These are phyloP conservation scores for Phanerotoma sp. DNA, from an alignment of 2,888 invertebrate genomes.

Conservation along the genomic window DNA sequence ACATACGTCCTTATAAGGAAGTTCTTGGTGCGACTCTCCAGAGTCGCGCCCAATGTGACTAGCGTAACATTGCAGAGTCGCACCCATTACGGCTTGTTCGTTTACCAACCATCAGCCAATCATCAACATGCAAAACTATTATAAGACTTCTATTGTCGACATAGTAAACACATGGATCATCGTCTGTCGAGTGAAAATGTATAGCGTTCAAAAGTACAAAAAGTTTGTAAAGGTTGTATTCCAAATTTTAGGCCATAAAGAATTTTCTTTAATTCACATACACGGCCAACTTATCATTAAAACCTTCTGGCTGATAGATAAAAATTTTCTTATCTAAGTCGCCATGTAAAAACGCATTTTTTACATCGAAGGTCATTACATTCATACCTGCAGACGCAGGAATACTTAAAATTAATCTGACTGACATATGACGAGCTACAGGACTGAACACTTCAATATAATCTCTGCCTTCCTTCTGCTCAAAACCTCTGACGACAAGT, in stretches of 20 bases:
- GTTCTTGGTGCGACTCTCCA: too few species aligned
- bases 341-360: conserved; percentile 36
- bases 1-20: too few species aligned
- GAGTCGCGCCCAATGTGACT: too few species aligned
- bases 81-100: too few species aligned
- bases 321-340: conserved; percentile 34
- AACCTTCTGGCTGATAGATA: conserved; percentile 41
- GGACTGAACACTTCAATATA: conserved; percentile 43
- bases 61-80: too few species aligned
- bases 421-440: conserved; percentile 36
- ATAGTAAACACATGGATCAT: too few species aligned
- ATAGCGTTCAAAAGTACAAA: conserved; percentile 32
- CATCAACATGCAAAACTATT: too few species aligned
- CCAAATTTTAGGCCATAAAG: conserved; percentile 41
- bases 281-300: conserved; percentile 28
- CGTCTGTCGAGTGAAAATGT: conserved; percentile 35
- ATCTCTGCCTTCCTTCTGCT: conserved; percentile 38
- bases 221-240: conserved; percentile 36
- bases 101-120: too few species aligned
- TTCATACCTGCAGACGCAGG: conserved; percentile 33
- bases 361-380: conserved; percentile 35
- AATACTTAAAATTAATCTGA: conserved; percentile 36
- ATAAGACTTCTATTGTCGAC: too few species aligned
- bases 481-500: conserved; percentile 39
- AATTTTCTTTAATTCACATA: conserved; percentile 38